phyloP scores from a whole-genome alignment of 2,888 invertebrate species.

The Druceiella hillmani region DNA sequence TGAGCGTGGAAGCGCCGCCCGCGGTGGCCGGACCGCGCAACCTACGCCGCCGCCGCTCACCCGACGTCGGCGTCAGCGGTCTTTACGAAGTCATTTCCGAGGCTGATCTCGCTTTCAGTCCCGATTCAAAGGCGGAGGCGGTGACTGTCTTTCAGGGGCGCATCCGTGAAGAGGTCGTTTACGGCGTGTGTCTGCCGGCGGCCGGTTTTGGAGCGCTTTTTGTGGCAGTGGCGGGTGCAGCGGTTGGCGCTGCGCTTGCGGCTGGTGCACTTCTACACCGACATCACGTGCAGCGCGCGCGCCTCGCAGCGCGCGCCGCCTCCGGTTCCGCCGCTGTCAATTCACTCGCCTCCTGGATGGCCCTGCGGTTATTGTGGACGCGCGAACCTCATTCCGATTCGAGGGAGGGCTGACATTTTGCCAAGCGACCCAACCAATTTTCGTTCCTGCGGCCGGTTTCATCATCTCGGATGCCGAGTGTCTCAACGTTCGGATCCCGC shows the following conservation, averaged over 20 bases:
- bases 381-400: too few relatives aligned
- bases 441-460: constrained; percentile 8
- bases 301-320: constrained; percentile 45
- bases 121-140: constrained; percentile 71
- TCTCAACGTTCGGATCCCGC: too few relatives aligned
- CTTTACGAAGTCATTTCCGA: constrained; percentile 89
- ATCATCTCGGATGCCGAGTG: constrained; percentile 3
- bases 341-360: constrained; percentile 71
- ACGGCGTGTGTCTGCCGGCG: constrained; percentile 87
- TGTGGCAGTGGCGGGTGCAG: constrained; percentile 80
- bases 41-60: constrained; percentile 70
- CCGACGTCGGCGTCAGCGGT: constrained; percentile 86
- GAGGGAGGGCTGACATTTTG: too few relatives aligned
- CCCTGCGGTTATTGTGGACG: constrained; percentile 57
- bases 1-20: constrained; percentile 38
- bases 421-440: constrained; percentile 19
- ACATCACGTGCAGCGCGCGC: constrained; percentile 65
- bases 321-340: constrained; percentile 46
- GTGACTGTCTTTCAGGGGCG: constrained; percentile 85
- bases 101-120: constrained; percentile 85
- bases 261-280: constrained; percentile 80
- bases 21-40: constrained; percentile 52
- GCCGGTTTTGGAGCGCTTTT: constrained; percentile 86
- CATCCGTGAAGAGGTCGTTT: constrained; percentile 84
- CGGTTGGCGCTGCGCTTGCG: constrained; percentile 80